Evolutionary conservation across 2,888 invertebrate genomes (phyloP).

Genomic region (Tinea semifulvella): DNA sequence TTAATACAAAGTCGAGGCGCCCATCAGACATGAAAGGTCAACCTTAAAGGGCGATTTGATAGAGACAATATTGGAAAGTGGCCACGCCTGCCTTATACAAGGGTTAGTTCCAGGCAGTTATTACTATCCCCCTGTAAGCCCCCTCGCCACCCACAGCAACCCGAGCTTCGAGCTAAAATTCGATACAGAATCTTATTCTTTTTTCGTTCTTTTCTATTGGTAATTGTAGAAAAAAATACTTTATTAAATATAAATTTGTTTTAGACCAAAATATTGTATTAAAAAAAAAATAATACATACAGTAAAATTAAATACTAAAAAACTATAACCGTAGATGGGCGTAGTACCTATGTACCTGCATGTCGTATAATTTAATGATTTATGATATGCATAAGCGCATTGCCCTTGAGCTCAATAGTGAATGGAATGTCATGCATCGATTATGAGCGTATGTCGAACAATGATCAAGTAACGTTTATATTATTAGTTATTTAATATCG

Average conservation of each 20-base stretch:
- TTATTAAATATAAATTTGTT: not conserved
- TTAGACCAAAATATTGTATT: too few species aligned
- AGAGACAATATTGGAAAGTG: conserved; percentile 16
- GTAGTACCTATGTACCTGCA: too few species aligned
- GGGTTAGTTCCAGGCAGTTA: conserved; percentile 16
- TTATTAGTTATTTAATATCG: too few species aligned
- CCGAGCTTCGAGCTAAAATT: not conserved
- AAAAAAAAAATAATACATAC: too few species aligned
- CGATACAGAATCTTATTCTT: not conserved
- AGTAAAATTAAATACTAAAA: too few species aligned
- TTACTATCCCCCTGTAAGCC: not conserved
- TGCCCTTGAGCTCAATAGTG: too few species aligned
- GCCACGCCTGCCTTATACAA: conserved; percentile 13
- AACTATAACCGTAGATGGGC: too few species aligned
- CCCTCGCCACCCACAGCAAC: conserved; percentile 2
- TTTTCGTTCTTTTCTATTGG: not conserved
- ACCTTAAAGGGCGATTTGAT: conserved; percentile 13
- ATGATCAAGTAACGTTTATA: too few species aligned
- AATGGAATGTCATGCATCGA: too few species aligned
- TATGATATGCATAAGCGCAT: too few species aligned
- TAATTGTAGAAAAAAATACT: not conserved
- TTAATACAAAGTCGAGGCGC: not conserved
- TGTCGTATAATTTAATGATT: too few species aligned
- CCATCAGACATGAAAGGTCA: conserved; percentile 11
- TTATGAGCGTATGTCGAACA: too few species aligned